These are phyloP conservation scores for Drosophila repletoides DNA, from an alignment of 1,140 invertebrate species.

Conservation along the genomic window DNA sequence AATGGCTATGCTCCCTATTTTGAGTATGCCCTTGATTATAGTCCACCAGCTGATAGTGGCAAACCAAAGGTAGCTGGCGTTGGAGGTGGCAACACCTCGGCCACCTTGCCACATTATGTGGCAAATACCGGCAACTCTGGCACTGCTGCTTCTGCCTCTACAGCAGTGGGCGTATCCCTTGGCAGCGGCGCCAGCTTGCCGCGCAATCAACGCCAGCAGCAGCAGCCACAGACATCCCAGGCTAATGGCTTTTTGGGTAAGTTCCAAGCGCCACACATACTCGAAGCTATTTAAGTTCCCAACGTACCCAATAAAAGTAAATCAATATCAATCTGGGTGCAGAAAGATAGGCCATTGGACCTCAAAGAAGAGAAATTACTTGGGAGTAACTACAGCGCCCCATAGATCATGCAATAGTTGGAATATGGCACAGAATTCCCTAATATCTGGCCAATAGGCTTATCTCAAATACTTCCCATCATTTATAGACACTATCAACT, in stretches of 20 bases:
- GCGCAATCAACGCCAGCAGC: slow-evolving; percentile 64
- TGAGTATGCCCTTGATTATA: slow-evolving; percentile 93
- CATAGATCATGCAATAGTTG: too few species aligned
- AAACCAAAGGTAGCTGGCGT: slow-evolving; percentile 41
- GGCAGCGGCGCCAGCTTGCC: slow-evolving; percentile 67
- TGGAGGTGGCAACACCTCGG: slow-evolving; percentile 62
- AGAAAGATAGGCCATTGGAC: too few species aligned
- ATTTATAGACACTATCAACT: too few species aligned
- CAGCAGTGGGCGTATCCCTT: slow-evolving; percentile 18
- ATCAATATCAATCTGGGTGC: too few species aligned
- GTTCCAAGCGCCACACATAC: too few species aligned
- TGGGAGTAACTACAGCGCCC: too few species aligned
- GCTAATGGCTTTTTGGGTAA: slow-evolving; percentile 79
- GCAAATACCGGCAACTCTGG: slow-evolving; percentile 20
- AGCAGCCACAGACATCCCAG: slow-evolving; percentile 49
- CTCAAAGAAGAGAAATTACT: too few species aligned
- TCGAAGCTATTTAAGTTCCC: too few species aligned
- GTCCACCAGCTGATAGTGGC: slow-evolving; percentile 85
- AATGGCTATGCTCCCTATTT: slow-evolving; percentile 95
- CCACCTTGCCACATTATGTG: slow-evolving; percentile 73
- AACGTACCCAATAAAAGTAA: too few species aligned
- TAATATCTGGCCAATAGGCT: too few species aligned
- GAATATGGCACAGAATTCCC: too few species aligned
- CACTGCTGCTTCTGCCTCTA: neutral
- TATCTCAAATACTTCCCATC: too few species aligned